phyloP scores from a whole-genome alignment of 2,113 vertebrate genomes.

The Perognathus longimembris region DNA sequence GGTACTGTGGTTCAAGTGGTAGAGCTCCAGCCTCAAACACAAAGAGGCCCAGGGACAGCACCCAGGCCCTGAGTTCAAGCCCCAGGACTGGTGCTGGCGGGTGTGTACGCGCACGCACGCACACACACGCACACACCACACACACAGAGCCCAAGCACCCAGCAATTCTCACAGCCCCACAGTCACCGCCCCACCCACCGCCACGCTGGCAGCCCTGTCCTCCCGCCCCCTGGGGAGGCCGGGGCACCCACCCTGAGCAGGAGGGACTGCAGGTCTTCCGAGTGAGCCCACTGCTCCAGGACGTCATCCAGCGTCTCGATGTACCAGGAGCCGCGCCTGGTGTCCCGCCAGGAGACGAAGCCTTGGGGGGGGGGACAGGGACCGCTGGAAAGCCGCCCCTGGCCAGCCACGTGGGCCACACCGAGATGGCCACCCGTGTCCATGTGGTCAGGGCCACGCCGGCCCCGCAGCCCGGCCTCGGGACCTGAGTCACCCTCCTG shows the following conservation, averaged over 20 bases:
- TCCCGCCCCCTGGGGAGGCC: background rate
- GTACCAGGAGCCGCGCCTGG: slow-evolving; percentile 92
- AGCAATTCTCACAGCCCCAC: background rate
- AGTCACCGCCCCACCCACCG: no score
- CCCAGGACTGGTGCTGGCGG: no score
- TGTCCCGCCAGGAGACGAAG: slow-evolving; percentile 95
- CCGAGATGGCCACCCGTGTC: background rate
- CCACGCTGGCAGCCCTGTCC: background rate
- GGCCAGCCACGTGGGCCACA: background rate
- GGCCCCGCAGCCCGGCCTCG: fast-evolving
- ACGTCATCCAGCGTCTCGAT: slow-evolving; percentile 90
- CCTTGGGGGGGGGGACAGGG: slow-evolving; percentile 83
- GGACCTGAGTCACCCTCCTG: background rate
- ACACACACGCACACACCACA: background rate
- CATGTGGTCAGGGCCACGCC: background rate
- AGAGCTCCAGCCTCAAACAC: no score
- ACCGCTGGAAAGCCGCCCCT: fast-evolving
- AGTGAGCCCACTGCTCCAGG: slow-evolving; percentile 86
- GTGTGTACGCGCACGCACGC: background rate
- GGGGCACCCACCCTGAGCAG: slow-evolving; percentile 89
- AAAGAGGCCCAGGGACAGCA: no score
- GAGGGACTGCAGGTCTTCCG: slow-evolving; percentile 89
- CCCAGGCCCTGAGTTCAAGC: background rate
- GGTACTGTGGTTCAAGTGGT: no score
- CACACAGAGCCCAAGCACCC: background rate